Evolutionary conservation across 2,888 invertebrate genomes (phyloP), one percentile per base, ranked within the genome.

Genomic region (Unio delphinus): DNA sequence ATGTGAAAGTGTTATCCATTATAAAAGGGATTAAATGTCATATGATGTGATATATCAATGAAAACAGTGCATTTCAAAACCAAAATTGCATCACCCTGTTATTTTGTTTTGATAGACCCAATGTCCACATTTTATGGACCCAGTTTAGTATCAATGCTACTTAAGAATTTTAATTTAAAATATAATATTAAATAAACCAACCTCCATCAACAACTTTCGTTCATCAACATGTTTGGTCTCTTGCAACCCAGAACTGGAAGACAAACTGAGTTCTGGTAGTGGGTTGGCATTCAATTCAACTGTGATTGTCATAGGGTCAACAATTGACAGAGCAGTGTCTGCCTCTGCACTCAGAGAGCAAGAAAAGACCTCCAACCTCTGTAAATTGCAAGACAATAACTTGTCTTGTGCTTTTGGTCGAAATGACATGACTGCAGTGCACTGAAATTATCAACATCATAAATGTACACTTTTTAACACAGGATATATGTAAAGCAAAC

Each of bases 301-400:
- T 58, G 79, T 83, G 63, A 97, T 92, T 15, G 95, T 95, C 63
- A 97, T 95, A 0, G 97, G 98, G 90, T 97, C 97, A 68, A 98
- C 95, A 83, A 98, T 98, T 56, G 97, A 96, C 26, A 98, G 91
- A 1, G 98, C 97, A 0, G 97, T 97, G 87, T 96, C 96, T 76
- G 96, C 95, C 91, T 98, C 97, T 83, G 94, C 92, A 8, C 96
- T 96, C 75, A 98, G 92, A 81, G 96, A 94, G 89, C 96, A 95
- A 4, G 97, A 97, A 91, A 97, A 98, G 89, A 98, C 93, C 91
- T 98, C 98, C 85, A 97, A 93, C 72, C 90, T 95, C 87, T 95
- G 95, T 67, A 98, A 92, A 89, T 95, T 96, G 86, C 96, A 95
- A 4, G 95, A 95, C 67, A 97, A 91, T 0, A 96, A 95, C 87